Conservation (phyloP, 2,797 vertebrate species). For the Anas bernieri region DNA sequence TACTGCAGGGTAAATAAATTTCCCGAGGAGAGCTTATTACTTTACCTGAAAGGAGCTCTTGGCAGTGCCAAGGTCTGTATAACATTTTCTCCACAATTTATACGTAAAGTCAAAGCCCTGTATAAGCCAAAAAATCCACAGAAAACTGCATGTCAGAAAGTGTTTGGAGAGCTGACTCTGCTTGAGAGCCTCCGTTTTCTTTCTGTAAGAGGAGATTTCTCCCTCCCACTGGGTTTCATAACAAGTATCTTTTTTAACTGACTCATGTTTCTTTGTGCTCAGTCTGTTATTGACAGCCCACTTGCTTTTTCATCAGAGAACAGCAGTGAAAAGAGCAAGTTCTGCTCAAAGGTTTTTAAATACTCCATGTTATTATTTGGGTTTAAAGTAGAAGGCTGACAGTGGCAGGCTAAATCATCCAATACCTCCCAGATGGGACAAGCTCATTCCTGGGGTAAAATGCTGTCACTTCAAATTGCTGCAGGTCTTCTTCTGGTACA, state of each 20-base stretch:
- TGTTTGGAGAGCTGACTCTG: neutral
- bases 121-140: neutral
- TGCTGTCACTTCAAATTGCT: neutral
- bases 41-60: neutral
- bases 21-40: neutral
- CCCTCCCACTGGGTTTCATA: neutral
- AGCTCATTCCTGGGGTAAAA: neutral
- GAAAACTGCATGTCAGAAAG: neutral
- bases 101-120: neutral
- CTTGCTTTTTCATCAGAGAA: neutral
- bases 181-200: neutral
- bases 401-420: neutral
- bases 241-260: neutral
- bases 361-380: neutral
- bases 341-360: neutral
- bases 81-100: neutral
- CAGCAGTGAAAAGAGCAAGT: neutral
- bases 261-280: neutral
- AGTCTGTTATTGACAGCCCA: neutral
- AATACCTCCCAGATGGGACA: neutral
- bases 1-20: neutral
- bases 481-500: neutral
- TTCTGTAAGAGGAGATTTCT: neutral
- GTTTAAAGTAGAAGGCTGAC: neutral
- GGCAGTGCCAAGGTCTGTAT: neutral